Evolutionary conservation across 2,888 invertebrate species (phyloP), one percentile per base, ranked within the genome.

Genomic region (Sminthurinus aureus): DNA sequence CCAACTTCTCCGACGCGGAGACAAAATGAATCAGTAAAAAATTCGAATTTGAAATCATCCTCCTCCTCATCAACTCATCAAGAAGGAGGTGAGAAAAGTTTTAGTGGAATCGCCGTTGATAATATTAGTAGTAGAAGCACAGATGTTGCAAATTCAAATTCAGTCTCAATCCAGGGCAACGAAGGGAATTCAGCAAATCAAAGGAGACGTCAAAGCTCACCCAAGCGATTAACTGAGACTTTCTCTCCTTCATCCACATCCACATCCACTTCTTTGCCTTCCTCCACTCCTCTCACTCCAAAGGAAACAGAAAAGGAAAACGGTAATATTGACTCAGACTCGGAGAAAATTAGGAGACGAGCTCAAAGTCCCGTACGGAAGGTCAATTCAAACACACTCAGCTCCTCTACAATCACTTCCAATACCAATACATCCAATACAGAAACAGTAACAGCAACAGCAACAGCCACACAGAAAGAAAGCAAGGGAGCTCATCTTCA

Each of bases 341-440:
- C 24, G 20, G 71, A 71, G 71, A 71, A 71, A 71, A 71, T 71
- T 71, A 71, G 71, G 71, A 71, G 24, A 71, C 22, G 71, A 71
- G 71, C 71, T 71, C 24, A 20, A 20, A 24, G 26, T 26, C 71
- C 67, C n/a, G 6, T 2, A 69, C 67, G 50, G 51, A 75, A 20
- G 24, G 76, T 76, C 52, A 76, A 76, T 24, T 52, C 24, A 1
- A 76, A 18, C 13, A 20, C 22, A n/a, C n/a, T n/a, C 50, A 20
- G 51, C 38, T 38, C 3, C 38, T 38, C 3, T 6, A 38, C 1
- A 1, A 38, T 38, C 38, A 69, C 69, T 24, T 69, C 69, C 69
- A 20, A 22, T 24, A 69, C 69, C 0, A 69, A 4, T 8, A 13
- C 69, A n/a, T 8, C 69, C 0, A 18, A 73, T 13, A 24, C 24